Conservation (phyloP, 2,888 invertebrate genomes). For the Dinocampus coccinellae region DNA sequence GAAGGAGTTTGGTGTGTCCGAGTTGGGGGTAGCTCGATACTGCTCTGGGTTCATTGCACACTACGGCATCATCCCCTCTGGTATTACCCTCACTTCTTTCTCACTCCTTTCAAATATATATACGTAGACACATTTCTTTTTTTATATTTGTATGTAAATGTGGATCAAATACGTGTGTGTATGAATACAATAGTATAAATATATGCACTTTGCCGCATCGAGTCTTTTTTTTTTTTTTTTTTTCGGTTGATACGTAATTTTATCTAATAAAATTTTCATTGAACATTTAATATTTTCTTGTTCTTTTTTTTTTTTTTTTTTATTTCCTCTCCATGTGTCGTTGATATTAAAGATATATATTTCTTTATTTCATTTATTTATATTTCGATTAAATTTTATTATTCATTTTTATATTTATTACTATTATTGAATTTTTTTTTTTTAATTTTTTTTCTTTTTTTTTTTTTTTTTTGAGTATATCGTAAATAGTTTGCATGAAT, state of each 20-base stretch:
- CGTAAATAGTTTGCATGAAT: constrained; percentile 26
- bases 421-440: not conserved
- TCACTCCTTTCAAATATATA: not conserved
- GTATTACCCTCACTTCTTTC: not conserved
- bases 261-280: not conserved
- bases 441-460: not conserved
- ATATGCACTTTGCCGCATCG: constrained; percentile 6
- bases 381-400: no score
- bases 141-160: not conserved
- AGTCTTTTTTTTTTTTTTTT: not conserved
- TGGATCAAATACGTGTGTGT: no score
- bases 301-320: not conserved
- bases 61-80: constrained; percentile 44
- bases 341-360: no score
- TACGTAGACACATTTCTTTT: not conserved
- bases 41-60: constrained; percentile 65
- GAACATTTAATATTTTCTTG: not conserved
- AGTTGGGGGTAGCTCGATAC: constrained; percentile 61
- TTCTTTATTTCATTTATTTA: no score
- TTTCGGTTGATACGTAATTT: not conserved
- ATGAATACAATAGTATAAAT: not conserved
- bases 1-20: constrained; percentile 42
- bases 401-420: no score
- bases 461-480: not conserved
- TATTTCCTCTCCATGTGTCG: no score